phyloP scores from a whole-genome alignment of 2,113 vertebrate species.

The Recurvirostra avosetta region DNA sequence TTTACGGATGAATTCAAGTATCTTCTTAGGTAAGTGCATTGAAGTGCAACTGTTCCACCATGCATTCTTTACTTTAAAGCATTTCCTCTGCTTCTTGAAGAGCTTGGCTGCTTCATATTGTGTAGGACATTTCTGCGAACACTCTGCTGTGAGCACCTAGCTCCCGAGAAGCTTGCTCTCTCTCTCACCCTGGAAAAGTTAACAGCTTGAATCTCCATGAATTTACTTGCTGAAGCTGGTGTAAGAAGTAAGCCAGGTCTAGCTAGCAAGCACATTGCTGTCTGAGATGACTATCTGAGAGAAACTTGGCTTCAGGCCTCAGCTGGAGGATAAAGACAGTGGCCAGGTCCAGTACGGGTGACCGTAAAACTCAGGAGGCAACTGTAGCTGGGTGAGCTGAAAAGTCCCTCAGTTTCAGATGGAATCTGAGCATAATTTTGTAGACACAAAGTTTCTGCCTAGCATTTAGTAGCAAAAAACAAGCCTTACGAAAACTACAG shows the following conservation, averaged over 20 bases:
- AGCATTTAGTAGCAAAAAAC: neutral
- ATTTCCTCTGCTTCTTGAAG: neutral
- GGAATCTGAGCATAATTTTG: neutral
- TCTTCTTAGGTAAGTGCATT: neutral
- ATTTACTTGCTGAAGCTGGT: neutral
- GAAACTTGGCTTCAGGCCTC: neutral
- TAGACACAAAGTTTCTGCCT: neutral
- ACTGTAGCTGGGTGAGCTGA: neutral
- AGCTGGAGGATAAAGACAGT: neutral
- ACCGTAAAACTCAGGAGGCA: neutral
- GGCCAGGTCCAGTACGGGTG: too few species aligned
- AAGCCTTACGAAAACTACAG: neutral
- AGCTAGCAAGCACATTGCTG: neutral
- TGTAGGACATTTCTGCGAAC: neutral
- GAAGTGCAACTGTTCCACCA: neutral
- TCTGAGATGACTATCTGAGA: neutral
- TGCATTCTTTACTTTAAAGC: neutral
- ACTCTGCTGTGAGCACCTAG: neutral
- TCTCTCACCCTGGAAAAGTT: neutral
- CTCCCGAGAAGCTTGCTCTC: neutral
- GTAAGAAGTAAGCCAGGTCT: neutral
- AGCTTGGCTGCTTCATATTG: neutral
- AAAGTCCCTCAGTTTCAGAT: neutral
- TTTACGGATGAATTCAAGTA: neutral
- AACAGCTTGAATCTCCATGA: neutral